Evolutionary conservation across 1,140 invertebrate species (phyloP).

Genomic region (Drosophila navojoa): DNA sequence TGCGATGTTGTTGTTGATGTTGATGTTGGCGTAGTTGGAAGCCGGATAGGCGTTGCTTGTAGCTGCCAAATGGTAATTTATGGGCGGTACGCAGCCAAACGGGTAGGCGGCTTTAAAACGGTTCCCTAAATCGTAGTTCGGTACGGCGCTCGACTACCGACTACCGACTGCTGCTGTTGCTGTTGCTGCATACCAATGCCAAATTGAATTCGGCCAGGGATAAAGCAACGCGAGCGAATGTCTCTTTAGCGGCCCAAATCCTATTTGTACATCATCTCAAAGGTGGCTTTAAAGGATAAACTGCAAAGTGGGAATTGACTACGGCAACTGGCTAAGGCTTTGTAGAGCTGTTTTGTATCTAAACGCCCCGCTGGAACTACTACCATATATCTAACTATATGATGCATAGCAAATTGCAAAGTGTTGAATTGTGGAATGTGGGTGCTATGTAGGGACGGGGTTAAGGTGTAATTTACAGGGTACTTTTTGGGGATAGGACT

Average conservation of each 20-base stretch:
- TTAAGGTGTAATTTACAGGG: too few relatives aligned
- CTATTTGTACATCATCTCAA: background rate
- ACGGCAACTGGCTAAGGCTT: background rate
- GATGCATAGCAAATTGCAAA: too few relatives aligned
- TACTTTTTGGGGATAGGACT: too few relatives aligned
- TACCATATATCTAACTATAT: too few relatives aligned
- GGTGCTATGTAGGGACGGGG: too few relatives aligned
- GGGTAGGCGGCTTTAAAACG: conserved; percentile 72
- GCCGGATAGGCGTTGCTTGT: conserved; percentile 42
- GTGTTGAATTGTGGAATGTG: too few relatives aligned
- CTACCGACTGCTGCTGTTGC: too few relatives aligned
- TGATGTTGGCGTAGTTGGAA: conserved; percentile 1
- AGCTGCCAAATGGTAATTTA: conserved; percentile 80
- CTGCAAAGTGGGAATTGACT: conserved; percentile 8
- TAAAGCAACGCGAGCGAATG: conserved; percentile 1
- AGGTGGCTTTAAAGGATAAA: conserved; percentile 4
- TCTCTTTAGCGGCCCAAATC: conserved; percentile 5
- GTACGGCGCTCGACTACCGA: background rate
- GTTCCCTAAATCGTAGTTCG: conserved; percentile 51
- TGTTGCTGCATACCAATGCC: conserved; percentile 21
- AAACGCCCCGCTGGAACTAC: too few relatives aligned
- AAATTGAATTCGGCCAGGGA: conserved; percentile 20
- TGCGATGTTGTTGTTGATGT: background rate
- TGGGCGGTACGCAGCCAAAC: conserved; percentile 69
- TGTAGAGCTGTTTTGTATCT: background rate